A percentile compares a stretch with the other conserved stretches of the same genome.
These are phyloP conservation scores for Cariama cristata DNA, from an alignment of 2,113 vertebrate genomes.

Conservation along the genomic window DNA sequence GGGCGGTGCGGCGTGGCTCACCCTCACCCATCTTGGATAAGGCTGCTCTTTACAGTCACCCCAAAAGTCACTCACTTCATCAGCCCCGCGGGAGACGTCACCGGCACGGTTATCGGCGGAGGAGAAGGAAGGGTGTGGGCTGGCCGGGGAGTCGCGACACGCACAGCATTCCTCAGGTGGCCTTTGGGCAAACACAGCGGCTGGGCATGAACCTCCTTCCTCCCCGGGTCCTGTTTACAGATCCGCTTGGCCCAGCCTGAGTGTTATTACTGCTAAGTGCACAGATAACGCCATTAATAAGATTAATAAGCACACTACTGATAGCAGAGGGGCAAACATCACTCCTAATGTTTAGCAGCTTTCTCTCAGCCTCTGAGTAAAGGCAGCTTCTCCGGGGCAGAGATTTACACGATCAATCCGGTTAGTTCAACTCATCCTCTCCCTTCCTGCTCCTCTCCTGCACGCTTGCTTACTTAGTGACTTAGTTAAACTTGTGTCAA, in stretches of 20 bases:
- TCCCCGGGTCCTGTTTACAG: conserved; percentile 34
- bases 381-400: background rate
- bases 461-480: background rate
- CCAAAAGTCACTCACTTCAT: background rate
- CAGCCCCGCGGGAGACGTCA: background rate
- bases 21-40: fast-evolving
- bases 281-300: conserved; percentile 23
- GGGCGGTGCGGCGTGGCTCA: background rate
- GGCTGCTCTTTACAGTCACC: background rate
- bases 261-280: background rate
- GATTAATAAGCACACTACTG: background rate
- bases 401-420: background rate
- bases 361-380: background rate
- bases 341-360: background rate
- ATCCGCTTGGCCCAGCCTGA: background rate
- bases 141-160: background rate
- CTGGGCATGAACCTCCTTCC: background rate
- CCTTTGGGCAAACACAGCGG: conserved; percentile 8
- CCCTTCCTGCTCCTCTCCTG: background rate
- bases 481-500: background rate
- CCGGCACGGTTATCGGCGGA: fast-evolving
- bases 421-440: background rate
- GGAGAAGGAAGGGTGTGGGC: conserved; percentile 49
- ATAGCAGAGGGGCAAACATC: conserved; percentile 7
- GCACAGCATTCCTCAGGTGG: background rate